These are phyloP conservation scores for Elgaria multicarinata DNA, from an alignment of 2,113 vertebrate species.

Conservation along the genomic window DNA sequence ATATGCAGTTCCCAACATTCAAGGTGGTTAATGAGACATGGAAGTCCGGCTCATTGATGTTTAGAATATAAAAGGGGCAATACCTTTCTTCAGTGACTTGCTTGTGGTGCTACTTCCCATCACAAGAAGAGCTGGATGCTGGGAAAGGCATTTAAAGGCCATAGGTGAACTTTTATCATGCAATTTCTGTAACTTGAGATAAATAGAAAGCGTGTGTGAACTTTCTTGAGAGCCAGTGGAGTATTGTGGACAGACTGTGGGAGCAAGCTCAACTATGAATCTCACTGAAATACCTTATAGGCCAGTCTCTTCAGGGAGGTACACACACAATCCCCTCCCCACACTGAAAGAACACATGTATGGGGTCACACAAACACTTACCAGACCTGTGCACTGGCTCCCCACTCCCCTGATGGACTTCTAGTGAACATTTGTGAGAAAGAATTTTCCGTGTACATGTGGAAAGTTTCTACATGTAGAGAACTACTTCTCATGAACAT, in stretches of 20 bases:
- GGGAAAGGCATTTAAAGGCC: not conserved
- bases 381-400: too few relatives aligned
- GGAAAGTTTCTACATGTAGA: too few relatives aligned
- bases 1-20: not conserved
- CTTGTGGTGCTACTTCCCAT: not conserved
- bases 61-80: not conserved
- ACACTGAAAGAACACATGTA: too few relatives aligned
- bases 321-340: too few relatives aligned
- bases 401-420: too few relatives aligned
- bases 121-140: not conserved
- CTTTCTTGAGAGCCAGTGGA: too few relatives aligned
- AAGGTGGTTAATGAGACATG: not conserved
- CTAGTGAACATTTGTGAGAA: too few relatives aligned
- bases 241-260: not conserved
- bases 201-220: not conserved
- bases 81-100: not conserved
- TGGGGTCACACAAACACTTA: too few relatives aligned
- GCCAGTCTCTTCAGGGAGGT: too few relatives aligned
- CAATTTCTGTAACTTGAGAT: too few relatives aligned
- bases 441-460: too few relatives aligned
- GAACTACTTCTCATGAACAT: too few relatives aligned
- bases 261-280: not conserved
- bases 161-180: not conserved
- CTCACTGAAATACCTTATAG: not conserved
- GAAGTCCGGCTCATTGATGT: not conserved